Percentiles rank a stretch among this genome's conserved stretches.
phyloP scores from a whole-genome alignment of 2,888 invertebrate genomes.

The Plagodis dolabraria region DNA sequence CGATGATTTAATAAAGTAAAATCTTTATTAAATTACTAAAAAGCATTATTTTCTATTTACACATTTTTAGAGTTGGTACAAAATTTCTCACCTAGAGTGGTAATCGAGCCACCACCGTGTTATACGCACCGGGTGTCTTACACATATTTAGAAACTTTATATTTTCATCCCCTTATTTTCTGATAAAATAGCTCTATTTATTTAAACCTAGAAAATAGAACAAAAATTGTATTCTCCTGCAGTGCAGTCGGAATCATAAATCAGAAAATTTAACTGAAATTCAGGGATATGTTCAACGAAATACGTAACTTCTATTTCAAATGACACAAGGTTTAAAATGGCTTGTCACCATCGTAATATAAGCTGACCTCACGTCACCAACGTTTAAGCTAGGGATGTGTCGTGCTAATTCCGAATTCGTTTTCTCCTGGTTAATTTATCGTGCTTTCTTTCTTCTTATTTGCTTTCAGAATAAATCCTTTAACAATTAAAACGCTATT shows the following conservation, averaged over 20 bases:
- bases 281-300: conserved; percentile 1
- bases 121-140: no score
- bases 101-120: no score
- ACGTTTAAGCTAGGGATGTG: conserved; percentile 15
- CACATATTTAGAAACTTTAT: no score
- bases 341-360: conserved; percentile 9
- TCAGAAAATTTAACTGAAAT: conserved; percentile 21
- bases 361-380: conserved; percentile 24
- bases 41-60: no score
- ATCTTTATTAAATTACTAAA: no score
- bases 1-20: no score
- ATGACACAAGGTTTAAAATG: conserved; percentile 10
- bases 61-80: no score
- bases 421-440: background rate
- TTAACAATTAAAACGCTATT: no score
- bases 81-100: no score
- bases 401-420: background rate
- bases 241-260: conserved; percentile 21
- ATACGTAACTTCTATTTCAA: background rate
- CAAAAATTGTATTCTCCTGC: conserved; percentile 12
- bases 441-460: background rate
- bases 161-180: no score
- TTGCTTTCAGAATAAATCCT: background rate
- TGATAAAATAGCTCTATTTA: no score
- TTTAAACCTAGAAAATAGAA: conserved; percentile 8